Evolutionary conservation across 2,113 vertebrate species (phyloP).

Genomic region (Cyprinodon tularosa): DNA sequence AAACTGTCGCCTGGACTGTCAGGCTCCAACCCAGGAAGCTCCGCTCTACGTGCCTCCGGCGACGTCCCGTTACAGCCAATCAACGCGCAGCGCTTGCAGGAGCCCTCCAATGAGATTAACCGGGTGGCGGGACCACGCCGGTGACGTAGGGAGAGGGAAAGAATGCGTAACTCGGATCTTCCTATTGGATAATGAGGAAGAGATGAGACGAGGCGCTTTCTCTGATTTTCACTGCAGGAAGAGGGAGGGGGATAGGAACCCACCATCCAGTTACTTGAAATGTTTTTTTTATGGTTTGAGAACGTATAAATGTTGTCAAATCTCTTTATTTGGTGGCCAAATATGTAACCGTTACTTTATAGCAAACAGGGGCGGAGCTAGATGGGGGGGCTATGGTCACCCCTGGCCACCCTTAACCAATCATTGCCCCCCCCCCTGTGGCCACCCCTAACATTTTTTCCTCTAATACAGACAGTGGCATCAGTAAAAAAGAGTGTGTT

Average conservation of each 20-base stretch:
- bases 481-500: too few relatives aligned
- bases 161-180: conserved; percentile 14
- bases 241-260: not conserved
- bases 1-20: conserved; percentile 24
- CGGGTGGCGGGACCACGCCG: not conserved
- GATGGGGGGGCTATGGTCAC: too few relatives aligned
- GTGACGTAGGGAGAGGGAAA: conserved; percentile 23
- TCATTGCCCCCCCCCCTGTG: too few relatives aligned
- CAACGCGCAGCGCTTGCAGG: accelerated
- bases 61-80: conserved; percentile 53
- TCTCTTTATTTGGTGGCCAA: not conserved
- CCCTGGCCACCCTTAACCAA: too few relatives aligned
- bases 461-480: too few relatives aligned
- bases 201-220: conserved; percentile 15
- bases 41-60: conserved; percentile 3
- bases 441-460: too few relatives aligned
- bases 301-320: not conserved
- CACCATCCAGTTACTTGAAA: not conserved
- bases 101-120: conserved; percentile 46
- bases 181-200: conserved; percentile 39
- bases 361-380: not conserved
- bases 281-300: not conserved
- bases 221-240: conserved; percentile 4
- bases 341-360: not conserved
- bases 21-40: conserved; percentile 59